Evolutionary conservation across 2,888 invertebrate genomes (phyloP), one percentile per base, ranked within the genome.

Genomic region (Drosophila cognata): DNA sequence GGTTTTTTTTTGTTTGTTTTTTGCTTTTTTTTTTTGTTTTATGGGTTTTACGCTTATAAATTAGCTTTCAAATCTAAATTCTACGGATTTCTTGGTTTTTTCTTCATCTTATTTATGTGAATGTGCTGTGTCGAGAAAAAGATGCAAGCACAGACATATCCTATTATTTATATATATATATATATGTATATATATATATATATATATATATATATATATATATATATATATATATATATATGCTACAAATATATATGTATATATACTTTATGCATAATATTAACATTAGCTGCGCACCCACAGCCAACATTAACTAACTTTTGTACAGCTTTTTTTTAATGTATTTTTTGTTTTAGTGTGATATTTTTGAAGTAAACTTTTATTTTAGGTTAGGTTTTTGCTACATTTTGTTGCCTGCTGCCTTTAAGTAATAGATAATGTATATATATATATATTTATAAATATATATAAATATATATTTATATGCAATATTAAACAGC

Each of bases 241-340:
- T 70, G n/a, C 64, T 66, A 52, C 48, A 60, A 62, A 38, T 78
- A 61, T 70, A 52, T 78, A 60, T 77, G 52, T 78, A 52, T 81
- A 58, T 78, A 75, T 75, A 75, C 50, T 79, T 75, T 77, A 79
- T 80, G 73, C 53, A 80, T 79, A 71, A 52, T 82, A 77, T 82
- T 75, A 78, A 78, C 74, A 77, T 78, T 67, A 74, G 78, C 77
- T 78, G 79, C 63, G 78, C 69, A 76, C 75, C 70, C 70, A 75
- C 76, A 81, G 82, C 80, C 82, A 86, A 82, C 74, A 74, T 87
- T 82, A 79, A 80, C 67, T 82, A 88, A 84, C 76, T 83, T 91
- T 91, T 91, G 91, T 91, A 91, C 91, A 91, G 83, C 78, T 79
- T 79, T 72, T 57, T 65, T 38, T 70, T 57, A 41, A 41, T 43